Conservation (phyloP, 1,140 invertebrate genomes). For the Tigriopus japonicus region DNA sequence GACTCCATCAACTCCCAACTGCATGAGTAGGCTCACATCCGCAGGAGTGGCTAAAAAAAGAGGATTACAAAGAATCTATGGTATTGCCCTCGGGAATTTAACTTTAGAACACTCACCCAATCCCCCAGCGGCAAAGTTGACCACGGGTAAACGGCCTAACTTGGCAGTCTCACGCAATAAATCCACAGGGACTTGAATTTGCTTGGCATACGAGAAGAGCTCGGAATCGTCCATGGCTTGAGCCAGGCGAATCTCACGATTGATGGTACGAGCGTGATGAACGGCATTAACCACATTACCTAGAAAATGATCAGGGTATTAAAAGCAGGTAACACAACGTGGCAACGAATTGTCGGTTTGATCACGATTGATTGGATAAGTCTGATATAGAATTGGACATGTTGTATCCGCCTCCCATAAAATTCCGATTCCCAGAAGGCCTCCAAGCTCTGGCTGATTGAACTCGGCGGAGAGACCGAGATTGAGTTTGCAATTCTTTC, state of each 20-base stretch:
- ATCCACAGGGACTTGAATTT: neutral
- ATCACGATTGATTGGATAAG: neutral
- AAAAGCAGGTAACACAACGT: too few species aligned
- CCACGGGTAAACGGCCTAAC: slow-evolving; percentile 5
- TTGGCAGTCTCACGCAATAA: slow-evolving; percentile 5
- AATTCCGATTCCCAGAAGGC: too few species aligned
- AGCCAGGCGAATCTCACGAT: neutral
- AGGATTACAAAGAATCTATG: neutral
- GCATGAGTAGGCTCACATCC: slow-evolving; percentile 10
- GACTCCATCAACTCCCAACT: slow-evolving; percentile 10
- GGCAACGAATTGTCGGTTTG: neutral
- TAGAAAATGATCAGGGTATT: neutral
- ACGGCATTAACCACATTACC: slow-evolving; percentile 9
- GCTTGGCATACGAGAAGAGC: slow-evolving; percentile 2
- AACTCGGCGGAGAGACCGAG: too few species aligned
- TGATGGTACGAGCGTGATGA: slow-evolving; percentile 6
- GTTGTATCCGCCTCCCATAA: too few species aligned
- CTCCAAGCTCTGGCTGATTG: too few species aligned
- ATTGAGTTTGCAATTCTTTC: too few species aligned
- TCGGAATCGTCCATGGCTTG: slow-evolving; percentile 3
- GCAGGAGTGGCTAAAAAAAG: slow-evolving; percentile 5
- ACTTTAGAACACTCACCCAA: neutral
- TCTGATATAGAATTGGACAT: too few species aligned
- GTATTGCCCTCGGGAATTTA: neutral
- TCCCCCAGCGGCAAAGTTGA: slow-evolving; percentile 12